These are phyloP conservation scores for Cabera pusaria DNA, from an alignment of 2,888 invertebrate genomes.

Conservation along the genomic window DNA sequence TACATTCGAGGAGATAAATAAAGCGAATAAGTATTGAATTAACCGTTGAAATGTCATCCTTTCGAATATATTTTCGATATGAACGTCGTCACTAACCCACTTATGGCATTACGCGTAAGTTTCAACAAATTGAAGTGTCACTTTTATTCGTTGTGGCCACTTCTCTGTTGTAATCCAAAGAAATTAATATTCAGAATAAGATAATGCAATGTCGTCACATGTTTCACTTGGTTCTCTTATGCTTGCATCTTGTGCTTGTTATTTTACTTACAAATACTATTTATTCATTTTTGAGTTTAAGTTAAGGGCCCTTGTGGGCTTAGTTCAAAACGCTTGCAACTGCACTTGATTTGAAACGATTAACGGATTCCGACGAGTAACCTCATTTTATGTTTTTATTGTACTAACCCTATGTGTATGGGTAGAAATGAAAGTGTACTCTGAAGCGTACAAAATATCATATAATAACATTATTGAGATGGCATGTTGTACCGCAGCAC, in stretches of 20 bases:
- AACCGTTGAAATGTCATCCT: slow-evolving; percentile 66
- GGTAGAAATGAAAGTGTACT: too few relatives aligned
- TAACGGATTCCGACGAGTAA: too few relatives aligned
- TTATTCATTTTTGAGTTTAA: too few relatives aligned
- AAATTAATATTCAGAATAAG: slow-evolving; percentile 45
- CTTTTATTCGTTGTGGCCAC: slow-evolving; percentile 53
- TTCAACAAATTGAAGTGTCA: slow-evolving; percentile 66
- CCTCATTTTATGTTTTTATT: neutral
- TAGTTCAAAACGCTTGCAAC: too few relatives aligned
- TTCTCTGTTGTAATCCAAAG: slow-evolving; percentile 46
- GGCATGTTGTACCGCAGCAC: slow-evolving; percentile 16
- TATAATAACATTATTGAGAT: slow-evolving; percentile 7
- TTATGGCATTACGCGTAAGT: slow-evolving; percentile 35
- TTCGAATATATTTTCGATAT: slow-evolving; percentile 51
- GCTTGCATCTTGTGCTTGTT: too few relatives aligned
- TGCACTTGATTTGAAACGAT: too few relatives aligned
- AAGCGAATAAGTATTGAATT: slow-evolving; percentile 56
- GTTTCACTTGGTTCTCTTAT: slow-evolving; percentile 10
- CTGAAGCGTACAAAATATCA: too few relatives aligned
- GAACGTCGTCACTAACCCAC: slow-evolving; percentile 57
- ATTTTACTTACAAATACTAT: too few relatives aligned
- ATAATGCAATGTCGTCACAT: slow-evolving; percentile 27
- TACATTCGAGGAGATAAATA: slow-evolving; percentile 37
- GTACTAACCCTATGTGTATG: slow-evolving; percentile 1
- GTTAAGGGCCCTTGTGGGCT: too few relatives aligned